These are phyloP conservation scores for Druceiella hillmani DNA, from an alignment of 2,888 invertebrate species.

Conservation along the genomic window DNA sequence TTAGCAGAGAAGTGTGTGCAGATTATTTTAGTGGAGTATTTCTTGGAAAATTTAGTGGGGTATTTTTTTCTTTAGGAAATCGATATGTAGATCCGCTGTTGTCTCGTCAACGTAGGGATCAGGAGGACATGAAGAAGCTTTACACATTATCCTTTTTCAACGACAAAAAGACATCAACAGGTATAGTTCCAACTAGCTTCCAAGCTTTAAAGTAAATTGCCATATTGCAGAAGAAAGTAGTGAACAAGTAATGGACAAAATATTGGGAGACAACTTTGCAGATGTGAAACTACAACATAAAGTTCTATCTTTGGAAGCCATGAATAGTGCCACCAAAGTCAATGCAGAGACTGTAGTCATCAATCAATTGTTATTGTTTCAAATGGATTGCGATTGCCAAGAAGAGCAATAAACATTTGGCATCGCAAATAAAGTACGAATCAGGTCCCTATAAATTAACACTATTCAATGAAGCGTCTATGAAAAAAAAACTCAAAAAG, in stretches of 20 bases:
- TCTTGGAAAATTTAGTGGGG: constrained; percentile 14
- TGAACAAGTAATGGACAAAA: constrained; percentile 8
- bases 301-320: too few species aligned
- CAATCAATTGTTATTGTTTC: constrained; percentile 8
- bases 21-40: constrained; percentile 10
- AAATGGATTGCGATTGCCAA: constrained; percentile 11
- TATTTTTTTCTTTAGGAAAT: constrained; percentile 13
- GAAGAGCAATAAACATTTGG: constrained; percentile 9
- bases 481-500: too few species aligned
- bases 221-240: constrained; percentile 7
- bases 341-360: constrained; percentile 10
- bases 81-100: constrained; percentile 19
- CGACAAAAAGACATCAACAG: too few species aligned
- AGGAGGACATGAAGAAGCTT: constrained; percentile 20
- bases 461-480: too few species aligned
- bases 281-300: constrained; percentile 10
- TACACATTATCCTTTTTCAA: too few species aligned
- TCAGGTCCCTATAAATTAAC: constrained; percentile 6
- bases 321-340: not conserved
- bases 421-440: too few species aligned
- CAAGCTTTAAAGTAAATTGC: constrained; percentile 9
- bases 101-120: constrained; percentile 19
- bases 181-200: too few species aligned
- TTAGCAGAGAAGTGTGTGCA: constrained; percentile 14
- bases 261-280: constrained; percentile 9